Base-by-base conservation (phyloP, 2,113 vertebrate genomes). In the Kobus ellipsiprymnus region DNA sequence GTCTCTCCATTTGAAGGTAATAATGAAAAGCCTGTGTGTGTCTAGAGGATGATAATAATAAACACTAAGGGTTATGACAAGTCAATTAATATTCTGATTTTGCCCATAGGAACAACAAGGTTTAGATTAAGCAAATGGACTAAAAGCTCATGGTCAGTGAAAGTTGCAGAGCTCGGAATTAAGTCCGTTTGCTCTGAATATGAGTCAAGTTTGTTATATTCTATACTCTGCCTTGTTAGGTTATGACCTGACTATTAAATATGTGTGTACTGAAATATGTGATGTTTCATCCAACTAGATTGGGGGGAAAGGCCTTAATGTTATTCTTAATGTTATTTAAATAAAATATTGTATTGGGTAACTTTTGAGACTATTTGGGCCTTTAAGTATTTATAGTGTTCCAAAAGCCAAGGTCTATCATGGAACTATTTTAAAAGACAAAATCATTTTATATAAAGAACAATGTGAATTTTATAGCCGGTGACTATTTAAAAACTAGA, bases 381-480 rank as follows among this genome's bases (percentile, higher is more conserved):
- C 89, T 33, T 83, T 95, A 95, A 94, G 60, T 95, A 67, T 81
- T 91, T 52, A 60, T n/a, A 92, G 55, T 14, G 59, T 95, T 95
- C 30, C 30, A 60, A 93, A 96, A 78, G 30, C 62, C 87, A 92
- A 10, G 0, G 25, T 80, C 83, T 96, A 57, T 36, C 16, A 62
- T 55, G 19, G 16, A 59, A 57, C 57, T 90, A 16, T 89, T 94
- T 78, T 85, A 89, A 87, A 55, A 91, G 89, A 86, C 40, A 84
- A 92, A 95, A 60, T 62, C 21, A 60, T 95, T 97, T 96, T 88
- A 88, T 74, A 80, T 78, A 50, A 88, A 93, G 57, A 91, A 30
- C 52, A 80, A 33, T 88, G 13, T 82, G 48, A 74, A 81, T 81
- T 95, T 94, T 90, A 87, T 84, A 97, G 48, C 44, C 78, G 15